These are phyloP conservation scores for Anadara kagoshimensis DNA, from an alignment of 1,140 invertebrate species.

Conservation along the genomic window DNA sequence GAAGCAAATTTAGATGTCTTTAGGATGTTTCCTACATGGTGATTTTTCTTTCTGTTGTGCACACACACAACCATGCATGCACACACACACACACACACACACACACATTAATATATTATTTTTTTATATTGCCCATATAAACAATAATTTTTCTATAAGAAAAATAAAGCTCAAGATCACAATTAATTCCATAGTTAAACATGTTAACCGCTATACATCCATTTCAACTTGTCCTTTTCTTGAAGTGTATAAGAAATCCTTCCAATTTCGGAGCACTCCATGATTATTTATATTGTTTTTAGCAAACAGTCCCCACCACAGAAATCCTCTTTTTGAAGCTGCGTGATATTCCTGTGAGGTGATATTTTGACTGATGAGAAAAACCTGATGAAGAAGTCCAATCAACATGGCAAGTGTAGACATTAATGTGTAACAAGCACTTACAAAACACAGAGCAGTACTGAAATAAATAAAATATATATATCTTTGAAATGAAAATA, in stretches of 20 bases:
- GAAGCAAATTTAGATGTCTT: no score
- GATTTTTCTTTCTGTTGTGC: no score
- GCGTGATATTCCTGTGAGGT: constrained; percentile 65
- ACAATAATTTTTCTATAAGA: no score
- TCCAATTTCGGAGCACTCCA: constrained; percentile 63
- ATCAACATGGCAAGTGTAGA: constrained; percentile 46
- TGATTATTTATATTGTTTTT: constrained; percentile 59
- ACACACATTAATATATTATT: no score
- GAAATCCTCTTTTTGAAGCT: constrained; percentile 39
- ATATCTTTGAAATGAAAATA: neutral
- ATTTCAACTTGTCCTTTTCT: constrained; percentile 1
- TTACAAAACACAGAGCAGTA: constrained; percentile 59
- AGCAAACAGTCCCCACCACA: constrained; percentile 42
- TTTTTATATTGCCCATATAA: no score
- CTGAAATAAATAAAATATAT: constrained; percentile 42
- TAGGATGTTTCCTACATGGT: no score
- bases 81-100: no score
- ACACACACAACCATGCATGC: no score
- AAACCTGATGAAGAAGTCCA: constrained; percentile 57
- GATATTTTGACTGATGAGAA: constrained; percentile 68
- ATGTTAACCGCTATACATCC: no score
- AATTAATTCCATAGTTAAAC: no score
- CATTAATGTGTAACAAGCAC: constrained; percentile 49
- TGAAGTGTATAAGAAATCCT: constrained; percentile 47
- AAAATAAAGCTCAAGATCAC: no score